A percentile compares a stretch with the other conserved stretches of the same genome.
phyloP scores from a whole-genome alignment of 2,888 invertebrate genomes.

The Lithosia quadra region DNA sequence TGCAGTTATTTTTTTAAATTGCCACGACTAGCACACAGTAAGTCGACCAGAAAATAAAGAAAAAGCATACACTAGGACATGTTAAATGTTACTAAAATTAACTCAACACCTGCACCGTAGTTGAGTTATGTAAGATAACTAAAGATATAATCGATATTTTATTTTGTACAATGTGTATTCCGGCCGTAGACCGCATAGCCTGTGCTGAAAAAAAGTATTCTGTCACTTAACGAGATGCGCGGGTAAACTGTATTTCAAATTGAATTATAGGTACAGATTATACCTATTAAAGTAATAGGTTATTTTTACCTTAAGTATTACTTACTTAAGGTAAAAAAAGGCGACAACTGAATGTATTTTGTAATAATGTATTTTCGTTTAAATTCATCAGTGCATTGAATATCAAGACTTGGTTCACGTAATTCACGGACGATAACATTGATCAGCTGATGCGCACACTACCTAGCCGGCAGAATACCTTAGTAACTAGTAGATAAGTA shows the following conservation, averaged over 20 bases:
- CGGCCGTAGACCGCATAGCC: slow-evolving; percentile 7
- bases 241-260: neutral
- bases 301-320: no score
- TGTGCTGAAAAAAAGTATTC: slow-evolving; percentile 3
- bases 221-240: slow-evolving; percentile 7
- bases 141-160: slow-evolving; percentile 23
- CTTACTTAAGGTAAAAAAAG: no score
- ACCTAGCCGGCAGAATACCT: no score
- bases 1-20: slow-evolving; percentile 30
- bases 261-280: neutral
- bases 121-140: slow-evolving; percentile 43
- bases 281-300: no score
- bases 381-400: no score
- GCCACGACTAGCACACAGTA: slow-evolving; percentile 14
- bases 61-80: slow-evolving; percentile 14
- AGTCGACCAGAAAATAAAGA: slow-evolving; percentile 11
- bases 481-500: no score
- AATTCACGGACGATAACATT: no score
- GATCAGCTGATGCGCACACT: no score
- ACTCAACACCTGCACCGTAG: slow-evolving; percentile 53
- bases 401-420: no score
- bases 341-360: no score
- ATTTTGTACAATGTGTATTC: slow-evolving; percentile 20
- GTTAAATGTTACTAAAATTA: slow-evolving; percentile 55
- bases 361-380: no score